phyloP scores from a whole-genome alignment of 2,888 invertebrate genomes.

The Gymnosoma rotundatum region DNA sequence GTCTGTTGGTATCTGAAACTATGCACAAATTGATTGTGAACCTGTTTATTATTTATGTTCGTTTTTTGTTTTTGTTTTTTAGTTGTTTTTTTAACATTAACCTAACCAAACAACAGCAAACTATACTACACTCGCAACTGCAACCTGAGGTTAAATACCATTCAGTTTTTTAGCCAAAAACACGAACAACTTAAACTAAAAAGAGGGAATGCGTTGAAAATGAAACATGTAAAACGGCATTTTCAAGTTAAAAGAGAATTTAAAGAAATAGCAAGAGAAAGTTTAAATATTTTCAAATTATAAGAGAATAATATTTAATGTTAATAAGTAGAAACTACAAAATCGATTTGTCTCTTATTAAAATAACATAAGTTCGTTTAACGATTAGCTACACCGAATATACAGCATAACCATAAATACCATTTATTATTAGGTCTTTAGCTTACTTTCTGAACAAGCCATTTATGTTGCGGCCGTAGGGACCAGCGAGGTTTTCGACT shows the following conservation, averaged over 20 bases:
- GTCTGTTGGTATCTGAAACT: slow-evolving; percentile 51
- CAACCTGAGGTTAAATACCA: slow-evolving; percentile 31
- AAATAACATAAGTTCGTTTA: too few relatives aligned
- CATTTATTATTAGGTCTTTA: too few relatives aligned
- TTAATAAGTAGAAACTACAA: too few relatives aligned
- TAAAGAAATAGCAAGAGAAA: background rate
- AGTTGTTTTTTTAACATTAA: slow-evolving; percentile 27
- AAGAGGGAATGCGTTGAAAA: slow-evolving; percentile 2
- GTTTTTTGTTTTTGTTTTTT: slow-evolving; percentile 21
- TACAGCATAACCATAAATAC: too few relatives aligned
- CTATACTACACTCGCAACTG: background rate
- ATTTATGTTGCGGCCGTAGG: too few relatives aligned
- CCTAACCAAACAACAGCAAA: background rate
- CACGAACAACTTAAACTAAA: background rate
- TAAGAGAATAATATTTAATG: too few relatives aligned
- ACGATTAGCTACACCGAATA: too few relatives aligned
- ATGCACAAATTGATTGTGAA: slow-evolving; percentile 59
- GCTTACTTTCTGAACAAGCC: too few relatives aligned
- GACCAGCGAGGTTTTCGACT: too few relatives aligned
- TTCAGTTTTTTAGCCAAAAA: slow-evolving; percentile 40
- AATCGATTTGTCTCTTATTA: too few relatives aligned
- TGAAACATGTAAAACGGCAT: slow-evolving; percentile 3
- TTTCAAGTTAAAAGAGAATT: slow-evolving; percentile 15
- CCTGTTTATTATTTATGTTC: slow-evolving; percentile 67
- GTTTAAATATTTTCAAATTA: too few relatives aligned